These are phyloP conservation scores for Porites lutea DNA, from an alignment of 64 coral and sea anemone genomes.

Conservation along the genomic window DNA sequence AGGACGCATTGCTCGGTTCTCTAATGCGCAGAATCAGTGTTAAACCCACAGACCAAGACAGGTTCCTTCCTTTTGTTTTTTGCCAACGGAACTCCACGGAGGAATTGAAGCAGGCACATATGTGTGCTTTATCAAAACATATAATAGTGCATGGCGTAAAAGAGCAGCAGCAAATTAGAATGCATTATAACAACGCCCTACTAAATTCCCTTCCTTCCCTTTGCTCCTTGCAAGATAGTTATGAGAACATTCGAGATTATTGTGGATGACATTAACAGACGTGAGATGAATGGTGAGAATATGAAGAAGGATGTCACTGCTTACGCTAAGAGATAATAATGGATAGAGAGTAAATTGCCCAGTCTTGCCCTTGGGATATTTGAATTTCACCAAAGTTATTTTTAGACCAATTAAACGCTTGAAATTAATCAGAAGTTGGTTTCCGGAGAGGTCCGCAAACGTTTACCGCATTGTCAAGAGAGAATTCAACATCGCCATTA, in stretches of 20 bases:
- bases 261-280: neutral
- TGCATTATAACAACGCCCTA: conserved; percentile 53
- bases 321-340: too few relatives aligned
- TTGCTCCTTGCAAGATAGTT: neutral
- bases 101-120: neutral
- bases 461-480: too few relatives aligned
- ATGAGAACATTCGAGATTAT: neutral
- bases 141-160: conserved; percentile 65
- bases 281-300: neutral
- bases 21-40: conserved; percentile 46
- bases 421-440: too few relatives aligned
- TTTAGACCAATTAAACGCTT: too few relatives aligned
- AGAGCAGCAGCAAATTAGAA: conserved; percentile 19
- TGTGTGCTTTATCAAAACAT: conserved; percentile 59
- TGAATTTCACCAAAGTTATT: too few relatives aligned
- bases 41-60: conserved; percentile 26
- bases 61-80: conserved; percentile 52
- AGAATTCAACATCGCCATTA: too few relatives aligned
- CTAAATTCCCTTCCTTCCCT: conserved; percentile 33
- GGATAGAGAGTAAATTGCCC: too few relatives aligned
- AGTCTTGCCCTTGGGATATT: too few relatives aligned
- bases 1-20: conserved; percentile 62
- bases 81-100: neutral
- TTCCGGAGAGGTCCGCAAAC: too few relatives aligned
- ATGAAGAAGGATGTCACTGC: neutral